Evolutionary conservation across 2,797 vertebrate genomes (phyloP).

Genomic region (Sebastes matsubarae): DNA sequence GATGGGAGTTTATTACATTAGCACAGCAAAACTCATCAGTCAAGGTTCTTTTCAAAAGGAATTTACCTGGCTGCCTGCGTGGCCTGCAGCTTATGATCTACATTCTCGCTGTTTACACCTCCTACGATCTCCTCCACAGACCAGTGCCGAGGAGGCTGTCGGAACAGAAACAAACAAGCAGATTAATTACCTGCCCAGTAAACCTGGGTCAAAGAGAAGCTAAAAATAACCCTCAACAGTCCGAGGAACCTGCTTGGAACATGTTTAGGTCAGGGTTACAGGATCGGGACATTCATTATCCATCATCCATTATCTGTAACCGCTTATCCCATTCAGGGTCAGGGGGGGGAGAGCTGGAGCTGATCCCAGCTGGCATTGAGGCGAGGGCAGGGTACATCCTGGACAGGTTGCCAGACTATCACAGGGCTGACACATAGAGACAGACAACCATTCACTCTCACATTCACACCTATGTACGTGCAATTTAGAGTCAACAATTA

Average conservation of each 20-base stretch:
- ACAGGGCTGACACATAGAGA: too few relatives aligned
- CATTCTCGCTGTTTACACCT: constrained; percentile 83
- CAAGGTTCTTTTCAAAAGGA: not conserved
- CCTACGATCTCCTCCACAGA: constrained; percentile 91
- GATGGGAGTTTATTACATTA: not conserved
- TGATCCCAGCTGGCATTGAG: too few relatives aligned
- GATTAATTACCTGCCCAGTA: not conserved
- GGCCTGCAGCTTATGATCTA: constrained; percentile 88
- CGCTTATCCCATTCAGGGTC: too few relatives aligned
- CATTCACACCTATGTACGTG: too few relatives aligned
- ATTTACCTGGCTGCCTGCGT: constrained; percentile 92
- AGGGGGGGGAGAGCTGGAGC: too few relatives aligned
- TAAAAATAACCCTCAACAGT: constrained; percentile 13
- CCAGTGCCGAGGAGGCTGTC: constrained; percentile 85
- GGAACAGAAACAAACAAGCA: constrained; percentile 22
- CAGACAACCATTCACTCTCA: too few relatives aligned
- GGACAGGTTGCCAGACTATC: too few relatives aligned
- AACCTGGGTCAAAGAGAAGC: not conserved
- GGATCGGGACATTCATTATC: not conserved
- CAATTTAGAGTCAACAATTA: too few relatives aligned
- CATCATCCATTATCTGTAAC: too few relatives aligned
- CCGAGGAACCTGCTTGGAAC: not conserved
- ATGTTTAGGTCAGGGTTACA: not conserved
- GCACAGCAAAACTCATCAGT: not conserved
- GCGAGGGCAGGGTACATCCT: too few relatives aligned